These are phyloP conservation scores for Acrobasis repandana DNA, from an alignment of 2,888 invertebrate species.

Conservation along the genomic window DNA sequence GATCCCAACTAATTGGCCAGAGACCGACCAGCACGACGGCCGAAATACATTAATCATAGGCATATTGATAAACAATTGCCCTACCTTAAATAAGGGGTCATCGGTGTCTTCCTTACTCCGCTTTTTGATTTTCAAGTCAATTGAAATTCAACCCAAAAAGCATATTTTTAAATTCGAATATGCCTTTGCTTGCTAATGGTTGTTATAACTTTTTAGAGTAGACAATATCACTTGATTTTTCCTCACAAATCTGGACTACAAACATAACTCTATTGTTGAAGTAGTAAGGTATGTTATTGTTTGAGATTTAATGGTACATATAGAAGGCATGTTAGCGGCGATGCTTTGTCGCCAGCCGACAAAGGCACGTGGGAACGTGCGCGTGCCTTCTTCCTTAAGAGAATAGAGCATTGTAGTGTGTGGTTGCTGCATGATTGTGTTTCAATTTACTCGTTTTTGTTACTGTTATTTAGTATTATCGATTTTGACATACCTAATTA, in stretches of 20 bases:
- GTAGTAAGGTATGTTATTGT: slow-evolving; percentile 41
- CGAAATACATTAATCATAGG: slow-evolving; percentile 73
- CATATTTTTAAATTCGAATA: slow-evolving; percentile 28
- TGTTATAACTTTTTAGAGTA: slow-evolving; percentile 39
- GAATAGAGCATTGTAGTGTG: slow-evolving; percentile 61
- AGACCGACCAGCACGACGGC: slow-evolving; percentile 62
- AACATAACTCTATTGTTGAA: slow-evolving; percentile 35
- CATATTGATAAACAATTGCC: slow-evolving; percentile 81
- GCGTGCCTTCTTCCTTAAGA: slow-evolving; percentile 65
- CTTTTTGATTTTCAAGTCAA: slow-evolving; percentile 43
- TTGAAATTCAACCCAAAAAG: slow-evolving; percentile 35
- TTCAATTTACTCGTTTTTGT: slow-evolving; percentile 47
- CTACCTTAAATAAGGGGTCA: slow-evolving; percentile 81
- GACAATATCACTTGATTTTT: slow-evolving; percentile 52
- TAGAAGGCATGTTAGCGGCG: slow-evolving; percentile 69
- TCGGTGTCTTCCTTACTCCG: slow-evolving; percentile 44
- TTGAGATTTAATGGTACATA: slow-evolving; percentile 41
- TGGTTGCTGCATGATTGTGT: slow-evolving; percentile 62
- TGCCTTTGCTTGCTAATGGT: slow-evolving; percentile 17
- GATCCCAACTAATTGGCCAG: slow-evolving; percentile 72
- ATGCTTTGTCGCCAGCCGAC: slow-evolving; percentile 78
- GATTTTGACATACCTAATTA: slow-evolving; percentile 15
- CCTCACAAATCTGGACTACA: slow-evolving; percentile 31
- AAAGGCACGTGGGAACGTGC: slow-evolving; percentile 80
- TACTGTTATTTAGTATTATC: slow-evolving; percentile 13